phyloP scores from a whole-genome alignment of 1,140 invertebrate genomes.

The Ephestia elutella region DNA sequence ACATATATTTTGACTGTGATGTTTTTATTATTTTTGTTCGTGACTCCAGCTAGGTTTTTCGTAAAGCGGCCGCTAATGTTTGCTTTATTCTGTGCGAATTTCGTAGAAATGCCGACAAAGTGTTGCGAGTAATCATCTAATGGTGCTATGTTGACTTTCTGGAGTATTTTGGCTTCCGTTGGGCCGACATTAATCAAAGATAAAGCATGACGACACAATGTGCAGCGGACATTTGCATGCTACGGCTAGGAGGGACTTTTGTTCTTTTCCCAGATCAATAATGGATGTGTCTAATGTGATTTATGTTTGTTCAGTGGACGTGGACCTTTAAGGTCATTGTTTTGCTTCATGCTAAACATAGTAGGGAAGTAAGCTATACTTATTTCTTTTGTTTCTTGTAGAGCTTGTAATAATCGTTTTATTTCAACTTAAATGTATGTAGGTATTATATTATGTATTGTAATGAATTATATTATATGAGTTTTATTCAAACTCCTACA shows the following conservation, averaged over 20 bases:
- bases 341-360: neutral
- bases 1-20: conserved; percentile 74
- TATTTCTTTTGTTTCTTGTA: too few relatives aligned
- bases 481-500: too few relatives aligned
- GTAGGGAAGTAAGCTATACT: too few relatives aligned
- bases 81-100: conserved; percentile 35
- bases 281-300: neutral
- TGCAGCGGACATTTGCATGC: neutral
- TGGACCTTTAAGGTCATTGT: neutral
- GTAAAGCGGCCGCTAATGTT: conserved; percentile 45
- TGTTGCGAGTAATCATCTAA: conserved; percentile 56
- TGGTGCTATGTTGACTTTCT: conserved; percentile 58
- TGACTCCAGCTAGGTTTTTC: conserved; percentile 56
- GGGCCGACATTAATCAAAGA: conserved; percentile 53
- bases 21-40: conserved; percentile 73
- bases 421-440: too few relatives aligned
- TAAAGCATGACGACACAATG: conserved; percentile 23
- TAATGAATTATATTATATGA: too few relatives aligned
- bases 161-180: conserved; percentile 66
- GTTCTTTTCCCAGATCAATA: neutral
- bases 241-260: too few relatives aligned
- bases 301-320: neutral
- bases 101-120: conserved; percentile 63
- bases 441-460: too few relatives aligned
- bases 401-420: too few relatives aligned